phyloP scores from a whole-genome alignment of 2,113 vertebrate species.

The Rousettus leschenaultii region DNA sequence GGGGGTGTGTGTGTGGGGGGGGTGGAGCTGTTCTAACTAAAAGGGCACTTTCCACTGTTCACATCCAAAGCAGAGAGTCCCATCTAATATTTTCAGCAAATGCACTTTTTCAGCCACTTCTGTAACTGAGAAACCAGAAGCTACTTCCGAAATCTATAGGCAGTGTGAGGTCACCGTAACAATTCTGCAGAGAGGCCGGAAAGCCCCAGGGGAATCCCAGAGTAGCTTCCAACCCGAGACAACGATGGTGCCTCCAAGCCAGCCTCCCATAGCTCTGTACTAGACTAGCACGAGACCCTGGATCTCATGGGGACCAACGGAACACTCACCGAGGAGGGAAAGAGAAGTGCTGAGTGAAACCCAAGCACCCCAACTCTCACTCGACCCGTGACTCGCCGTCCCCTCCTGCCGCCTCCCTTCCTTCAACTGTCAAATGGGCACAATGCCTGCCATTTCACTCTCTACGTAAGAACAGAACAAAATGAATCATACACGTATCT shows the following conservation, averaged over 20 bases:
- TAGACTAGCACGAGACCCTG: background rate
- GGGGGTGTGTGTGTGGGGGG: background rate
- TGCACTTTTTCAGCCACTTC: background rate
- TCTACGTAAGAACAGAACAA: background rate
- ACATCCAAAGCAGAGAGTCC: background rate
- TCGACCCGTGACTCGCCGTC: background rate
- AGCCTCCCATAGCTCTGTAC: background rate
- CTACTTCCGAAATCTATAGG: background rate
- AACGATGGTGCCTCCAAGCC: no score
- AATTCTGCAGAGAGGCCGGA: background rate
- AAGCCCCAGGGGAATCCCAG: constrained; percentile 54
- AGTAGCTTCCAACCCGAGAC: background rate
- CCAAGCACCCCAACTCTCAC: background rate
- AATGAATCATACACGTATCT: rapidly evolving
- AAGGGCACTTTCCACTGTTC: background rate
- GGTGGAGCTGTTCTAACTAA: background rate
- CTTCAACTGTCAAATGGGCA: background rate
- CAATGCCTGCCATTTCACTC: background rate
- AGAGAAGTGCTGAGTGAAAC: background rate
- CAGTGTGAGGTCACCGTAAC: background rate
- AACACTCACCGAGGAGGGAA: rapidly evolving
- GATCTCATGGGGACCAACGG: rapidly evolving
- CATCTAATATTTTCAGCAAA: background rate
- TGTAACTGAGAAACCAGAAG: background rate
- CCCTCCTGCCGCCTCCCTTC: background rate